Percentiles rank a stretch among this genome's conserved stretches.
Evolutionary conservation across 2,888 invertebrate genomes (phyloP).

Genomic region (Entomobrya multifasciata): DNA sequence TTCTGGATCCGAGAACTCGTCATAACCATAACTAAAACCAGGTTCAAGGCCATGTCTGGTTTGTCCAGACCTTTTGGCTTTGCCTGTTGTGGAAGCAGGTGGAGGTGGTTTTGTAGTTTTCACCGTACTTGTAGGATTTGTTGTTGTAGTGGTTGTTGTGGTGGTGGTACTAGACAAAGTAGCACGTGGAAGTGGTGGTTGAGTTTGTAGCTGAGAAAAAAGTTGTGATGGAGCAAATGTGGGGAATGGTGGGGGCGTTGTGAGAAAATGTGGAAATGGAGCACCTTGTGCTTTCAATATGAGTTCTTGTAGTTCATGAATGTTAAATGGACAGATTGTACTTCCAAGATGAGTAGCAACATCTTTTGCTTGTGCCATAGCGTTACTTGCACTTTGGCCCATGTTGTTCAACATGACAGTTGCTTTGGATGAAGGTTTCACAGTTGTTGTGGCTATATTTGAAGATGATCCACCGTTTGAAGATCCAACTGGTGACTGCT

Average conservation of each 20-base stretch:
- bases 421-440: neutral
- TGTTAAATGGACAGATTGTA: conserved; percentile 48
- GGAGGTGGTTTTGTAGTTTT: conserved; percentile 18
- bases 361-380: neutral
- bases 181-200: neutral
- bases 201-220: neutral
- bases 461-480: neutral
- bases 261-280: conserved; percentile 54
- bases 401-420: neutral
- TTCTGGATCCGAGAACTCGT: neutral
- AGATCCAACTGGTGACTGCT: conserved; percentile 30
- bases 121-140: too few species aligned
- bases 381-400: conserved; percentile 27
- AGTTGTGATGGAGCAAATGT: neutral
- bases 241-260: conserved; percentile 16
- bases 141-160: conserved; percentile 42
- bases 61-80: neutral
- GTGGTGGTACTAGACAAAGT: neutral
- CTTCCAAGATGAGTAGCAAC: conserved; percentile 28
- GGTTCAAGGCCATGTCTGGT: neutral
- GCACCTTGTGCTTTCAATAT: conserved; percentile 45
- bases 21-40: neutral
- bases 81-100: neutral
- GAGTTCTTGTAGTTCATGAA: conserved; percentile 41
- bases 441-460: neutral